Base-by-base conservation (phyloP, 2,113 vertebrate species). In the Osmerus mordax region DNA sequence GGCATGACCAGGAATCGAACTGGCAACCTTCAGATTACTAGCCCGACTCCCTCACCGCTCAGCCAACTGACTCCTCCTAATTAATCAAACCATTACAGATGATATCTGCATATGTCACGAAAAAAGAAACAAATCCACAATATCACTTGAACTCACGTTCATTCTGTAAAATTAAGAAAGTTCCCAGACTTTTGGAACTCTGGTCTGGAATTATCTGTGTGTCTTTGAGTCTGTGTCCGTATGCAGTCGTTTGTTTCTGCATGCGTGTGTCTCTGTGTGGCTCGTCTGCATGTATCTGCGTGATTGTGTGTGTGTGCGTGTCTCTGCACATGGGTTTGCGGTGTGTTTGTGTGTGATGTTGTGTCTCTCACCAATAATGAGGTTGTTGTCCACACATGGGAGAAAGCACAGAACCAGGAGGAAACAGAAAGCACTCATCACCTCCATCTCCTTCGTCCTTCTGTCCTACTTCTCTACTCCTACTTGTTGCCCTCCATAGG, bases 331-430 rank as follows among this genome's bases (percentile, higher is more conserved):
- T 65, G 63, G 8, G 15, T 29, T 28, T 18, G 63, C 14, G 13
- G 54, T 55, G 54, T 4, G 13, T 9, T 55, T 75, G 0, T 73
- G 52, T 56, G 65, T 56, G 15, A n/a, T 29, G 2, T 54, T 14
- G 53, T 32, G 16, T 53, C 47, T 12, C 78, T 80, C 82, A 91
- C 89, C 89, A 80, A 88, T 91, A 1, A 89, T 89, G 64, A 88
- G 83, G 56, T 86, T 89, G 1, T 77, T 78, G n/a, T 85, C 80
- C 73, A 67, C 73, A 32, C 85, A 81, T 3, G 74, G 71, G 73
- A 87, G 70, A 59, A 88, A 82, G 65, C 62, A 79, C 4, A 89
- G 70, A 77, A 88, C 66, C 78, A 89, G 60, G 23, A 91, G 13
- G 61, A 84, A 66, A 73, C 63, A 82, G 64, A 81, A 16, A 55